Evolutionary conservation across 1,140 invertebrate species (phyloP).

Genomic region (Drosophila lacteicornis): DNA sequence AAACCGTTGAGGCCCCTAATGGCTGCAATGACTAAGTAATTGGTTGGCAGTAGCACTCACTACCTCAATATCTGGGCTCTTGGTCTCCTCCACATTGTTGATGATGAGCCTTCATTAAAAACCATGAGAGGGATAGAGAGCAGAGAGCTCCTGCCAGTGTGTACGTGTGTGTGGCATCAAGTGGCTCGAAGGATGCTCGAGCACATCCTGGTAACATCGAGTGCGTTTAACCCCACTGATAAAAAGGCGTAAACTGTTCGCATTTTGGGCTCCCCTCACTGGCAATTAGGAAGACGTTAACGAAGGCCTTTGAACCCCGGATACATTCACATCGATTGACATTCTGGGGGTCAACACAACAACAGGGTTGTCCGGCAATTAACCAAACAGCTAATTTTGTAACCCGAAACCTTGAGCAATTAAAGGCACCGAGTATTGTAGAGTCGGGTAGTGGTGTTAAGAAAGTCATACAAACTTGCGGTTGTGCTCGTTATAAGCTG

Average conservation of each 20-base stretch:
- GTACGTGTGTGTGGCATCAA: constrained; percentile 46
- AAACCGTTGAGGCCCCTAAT: constrained; percentile 22
- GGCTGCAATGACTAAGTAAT: constrained; percentile 46
- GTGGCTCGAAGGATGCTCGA: constrained; percentile 60
- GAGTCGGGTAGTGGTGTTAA: not conserved
- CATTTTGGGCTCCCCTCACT: constrained; percentile 16
- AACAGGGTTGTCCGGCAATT: constrained; percentile 32
- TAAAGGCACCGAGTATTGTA: constrained; percentile 2
- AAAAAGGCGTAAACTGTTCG: constrained; percentile 50
- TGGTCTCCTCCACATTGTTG: constrained; percentile 44
- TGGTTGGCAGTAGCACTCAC: constrained; percentile 28
- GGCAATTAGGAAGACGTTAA: constrained; percentile 27
- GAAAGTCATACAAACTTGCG: constrained; percentile 18
- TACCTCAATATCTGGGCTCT: constrained; percentile 9
- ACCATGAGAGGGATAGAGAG: constrained; percentile 28
- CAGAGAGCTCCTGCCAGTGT: not conserved
- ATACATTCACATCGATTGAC: constrained; percentile 33
- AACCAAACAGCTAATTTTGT: constrained; percentile 25
- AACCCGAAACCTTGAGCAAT: constrained; percentile 32
- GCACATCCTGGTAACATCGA: constrained; percentile 43
- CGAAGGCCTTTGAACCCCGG: constrained; percentile 21
- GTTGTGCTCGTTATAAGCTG: not conserved
- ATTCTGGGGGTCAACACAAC: constrained; percentile 17
- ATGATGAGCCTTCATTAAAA: constrained; percentile 79
- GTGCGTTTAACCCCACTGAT: constrained; percentile 39